Conservation (phyloP, 2,888 invertebrate genomes). For the Cerastis rubricosa region DNA sequence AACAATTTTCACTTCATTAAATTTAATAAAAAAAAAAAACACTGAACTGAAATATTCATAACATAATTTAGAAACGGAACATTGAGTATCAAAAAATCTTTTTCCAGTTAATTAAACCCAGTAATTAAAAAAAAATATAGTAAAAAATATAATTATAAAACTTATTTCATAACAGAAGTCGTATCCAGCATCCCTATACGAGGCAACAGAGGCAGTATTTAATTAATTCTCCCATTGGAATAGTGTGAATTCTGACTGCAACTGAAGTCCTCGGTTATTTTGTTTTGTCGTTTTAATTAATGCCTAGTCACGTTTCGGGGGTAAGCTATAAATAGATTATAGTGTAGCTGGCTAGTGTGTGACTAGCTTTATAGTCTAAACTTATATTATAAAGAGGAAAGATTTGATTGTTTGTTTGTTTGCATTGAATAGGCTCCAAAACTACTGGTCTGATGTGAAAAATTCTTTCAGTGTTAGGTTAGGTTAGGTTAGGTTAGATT, state of each 20-base stretch:
- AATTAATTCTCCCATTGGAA: conserved; percentile 90
- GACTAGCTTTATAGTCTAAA: conserved; percentile 14
- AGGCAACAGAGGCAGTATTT: conserved; percentile 80
- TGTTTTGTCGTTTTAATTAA: conserved; percentile 90
- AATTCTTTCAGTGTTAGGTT: no score
- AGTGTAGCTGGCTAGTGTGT: background rate
- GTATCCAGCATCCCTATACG: conserved; percentile 69
- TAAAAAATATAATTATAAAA: no score
- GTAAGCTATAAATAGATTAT: conserved; percentile 29
- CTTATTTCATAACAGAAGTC: background rate
- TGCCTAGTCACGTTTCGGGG: conserved; percentile 67
- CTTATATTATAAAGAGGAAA: no score
- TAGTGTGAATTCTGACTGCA: conserved; percentile 90
- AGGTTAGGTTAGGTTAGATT: no score
- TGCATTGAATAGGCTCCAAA: no score
- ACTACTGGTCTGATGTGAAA: no score
- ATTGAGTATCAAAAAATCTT: background rate
- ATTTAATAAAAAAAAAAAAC: no score
- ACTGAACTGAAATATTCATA: background rate
- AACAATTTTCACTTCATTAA: no score
- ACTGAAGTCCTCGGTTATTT: conserved; percentile 89
- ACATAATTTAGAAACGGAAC: background rate
- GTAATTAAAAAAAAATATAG: background rate
- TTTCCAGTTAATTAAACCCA: background rate
- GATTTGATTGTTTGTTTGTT: no score